Evolutionary conservation across 2,113 vertebrate genomes (phyloP), one percentile per base, ranked within the genome.

Genomic region (Poeciliopsis turrubarensis): DNA sequence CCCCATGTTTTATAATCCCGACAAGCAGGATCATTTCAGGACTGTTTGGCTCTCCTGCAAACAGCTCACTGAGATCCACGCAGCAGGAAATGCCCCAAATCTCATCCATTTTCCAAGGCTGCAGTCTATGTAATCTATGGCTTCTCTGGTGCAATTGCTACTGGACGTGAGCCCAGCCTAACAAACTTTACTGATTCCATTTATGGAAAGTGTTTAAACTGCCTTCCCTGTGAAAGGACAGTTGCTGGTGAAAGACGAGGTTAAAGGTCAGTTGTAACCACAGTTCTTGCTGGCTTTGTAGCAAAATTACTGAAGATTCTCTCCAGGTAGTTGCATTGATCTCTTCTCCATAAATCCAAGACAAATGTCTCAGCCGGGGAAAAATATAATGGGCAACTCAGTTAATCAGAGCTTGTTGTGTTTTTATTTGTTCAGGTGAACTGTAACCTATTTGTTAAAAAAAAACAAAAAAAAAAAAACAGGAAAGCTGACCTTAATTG

Each of bases 151-250:
- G 19, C 76, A 62, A 25, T 66, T 39, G 29, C 25, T 26, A 63
- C 22, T n/a, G 4, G 27, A 80, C 70, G 27, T 29, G 70, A 39
- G 74, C 68, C 77, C 62, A 41, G 27, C 8, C 60, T 80, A 86
- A 87, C 78, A 72, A 87, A 82, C 68, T 77, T 37, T 66, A 34
- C 61, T 76, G 32, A 32, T 32, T 25, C 2, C n/a, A 2, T 87
- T 80, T 84, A 89, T 83, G 68, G 71, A 73, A 60, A 44, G 47
- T 32, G 25, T 39, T 79, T 81, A 63, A 74, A 75, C 79, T 39
- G 64, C 26, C 51, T 65, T 37, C 62, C 60, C 27, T 41, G 39
- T 57, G 73, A 78, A 63, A 54, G 31, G 51, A 12, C 44, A 34
- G 31, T 3, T 37, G 65, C 67, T 26, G 47, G 60, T 13, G 64